Base-by-base conservation (phyloP, 1,140 invertebrate species). In the Archegozetes longisetosus region DNA sequence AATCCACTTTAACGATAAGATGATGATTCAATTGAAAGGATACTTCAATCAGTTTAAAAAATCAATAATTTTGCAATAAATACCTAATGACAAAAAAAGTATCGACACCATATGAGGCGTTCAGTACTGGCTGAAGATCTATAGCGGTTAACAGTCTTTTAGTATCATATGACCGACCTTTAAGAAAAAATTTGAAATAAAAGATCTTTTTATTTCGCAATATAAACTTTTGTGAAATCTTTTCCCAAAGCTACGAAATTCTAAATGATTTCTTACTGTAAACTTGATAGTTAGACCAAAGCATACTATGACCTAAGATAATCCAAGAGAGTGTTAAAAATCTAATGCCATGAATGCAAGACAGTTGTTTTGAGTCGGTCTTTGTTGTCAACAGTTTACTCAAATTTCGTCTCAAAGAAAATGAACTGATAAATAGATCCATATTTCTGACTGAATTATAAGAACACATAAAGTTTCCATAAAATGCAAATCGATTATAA, bases 251-350 rank as follows among this genome's bases (percentile, higher is more conserved):
- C 22, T 3, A 20, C 9, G 3, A 27, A n/a, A 4, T 49, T 20
- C 25, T 49, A 28, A 27, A 32, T 48, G 13, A n/a, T 50, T 24
- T 14, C 17, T 53, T 28, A 22, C 48, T 14, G 46, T 50, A 49
- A 51, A 14, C 57, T 26, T 48, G 29, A 13, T 12, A 24, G 46
- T 2, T 52, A 47, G 20, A 58, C 46, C 25, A 63, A 29, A 53
- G 52, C 56, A 55, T 49, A 49, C 86, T 85, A 71, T 95, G 89
- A 0, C 88, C 89, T 2, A 93, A 77, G 50, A 95, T 87, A 1
- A 94, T 86, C 90, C 90, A 94, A 12, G 81, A 81, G 85, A 92
- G 91, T 64, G 85, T 89, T 40, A 92, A 78, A 0, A 85, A 82
- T 2, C 85, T 76, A 0, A 91, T 73, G 1, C 87, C 86, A 64